Evolutionary conservation across 1,140 invertebrate genomes (phyloP).

Genomic region (Apolygus lucorum): DNA sequence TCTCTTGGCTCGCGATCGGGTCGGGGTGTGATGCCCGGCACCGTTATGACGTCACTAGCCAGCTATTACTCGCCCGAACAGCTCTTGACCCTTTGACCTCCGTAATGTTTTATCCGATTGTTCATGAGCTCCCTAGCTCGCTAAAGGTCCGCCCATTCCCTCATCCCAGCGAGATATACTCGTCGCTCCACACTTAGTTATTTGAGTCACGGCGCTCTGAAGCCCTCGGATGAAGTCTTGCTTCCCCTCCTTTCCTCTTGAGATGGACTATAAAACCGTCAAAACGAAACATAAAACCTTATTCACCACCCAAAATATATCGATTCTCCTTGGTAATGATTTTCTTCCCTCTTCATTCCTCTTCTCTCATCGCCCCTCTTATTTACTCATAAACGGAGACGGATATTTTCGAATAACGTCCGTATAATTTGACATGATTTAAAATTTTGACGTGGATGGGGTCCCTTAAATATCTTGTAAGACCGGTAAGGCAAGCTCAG

Average conservation of each 20-base stretch:
- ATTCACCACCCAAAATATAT: background rate
- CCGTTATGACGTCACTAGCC: background rate
- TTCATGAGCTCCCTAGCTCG: conserved; percentile 1
- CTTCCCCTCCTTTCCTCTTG: background rate
- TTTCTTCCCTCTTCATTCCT: too few relatives aligned
- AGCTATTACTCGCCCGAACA: conserved; percentile 4
- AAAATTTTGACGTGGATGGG: too few relatives aligned
- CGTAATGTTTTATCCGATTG: conserved; percentile 15
- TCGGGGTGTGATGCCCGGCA: background rate
- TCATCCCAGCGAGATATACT: background rate
- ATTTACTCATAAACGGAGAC: too few relatives aligned
- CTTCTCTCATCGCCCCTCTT: too few relatives aligned
- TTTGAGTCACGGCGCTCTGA: conserved; percentile 9
- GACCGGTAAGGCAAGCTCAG: too few relatives aligned
- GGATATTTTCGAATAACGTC: too few relatives aligned
- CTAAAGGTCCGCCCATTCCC: background rate
- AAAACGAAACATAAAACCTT: background rate
- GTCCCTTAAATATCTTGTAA: too few relatives aligned
- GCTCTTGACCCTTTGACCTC: conserved; percentile 14
- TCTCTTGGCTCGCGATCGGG: background rate
- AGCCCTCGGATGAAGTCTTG: conserved; percentile 6
- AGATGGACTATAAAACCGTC: conserved; percentile 6
- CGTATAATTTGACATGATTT: too few relatives aligned
- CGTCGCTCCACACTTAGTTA: background rate
- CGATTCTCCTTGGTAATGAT: background rate